Conservation (phyloP, 2,113 vertebrate genomes). For the Cinclus cinclus region DNA sequence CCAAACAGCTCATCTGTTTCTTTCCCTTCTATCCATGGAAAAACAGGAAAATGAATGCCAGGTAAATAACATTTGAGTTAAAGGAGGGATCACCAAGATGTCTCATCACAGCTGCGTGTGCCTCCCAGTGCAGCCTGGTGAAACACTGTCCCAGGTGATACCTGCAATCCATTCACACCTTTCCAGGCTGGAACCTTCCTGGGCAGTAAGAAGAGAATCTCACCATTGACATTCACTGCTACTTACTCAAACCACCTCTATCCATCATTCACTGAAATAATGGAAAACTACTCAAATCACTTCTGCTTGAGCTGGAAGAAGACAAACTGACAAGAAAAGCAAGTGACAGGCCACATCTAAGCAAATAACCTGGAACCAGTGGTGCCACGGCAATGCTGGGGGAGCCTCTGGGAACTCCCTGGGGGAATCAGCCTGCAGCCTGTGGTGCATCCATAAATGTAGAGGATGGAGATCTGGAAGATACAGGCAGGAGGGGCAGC, state of each 20-base stretch:
- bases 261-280: background rate
- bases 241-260: background rate
- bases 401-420: background rate
- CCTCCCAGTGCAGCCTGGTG: background rate
- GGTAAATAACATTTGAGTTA: background rate
- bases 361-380: rapidly evolving
- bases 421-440: background rate
- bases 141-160: background rate
- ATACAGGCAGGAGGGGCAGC: rapidly evolving
- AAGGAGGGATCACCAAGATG: background rate
- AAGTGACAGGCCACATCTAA: background rate
- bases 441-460: rapidly evolving
- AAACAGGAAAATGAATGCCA: background rate
- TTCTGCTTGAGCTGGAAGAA: background rate
- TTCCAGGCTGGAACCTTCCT: background rate
- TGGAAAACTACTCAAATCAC: background rate
- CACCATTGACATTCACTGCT: rapidly evolving
- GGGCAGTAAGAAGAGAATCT: background rate
- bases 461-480: background rate
- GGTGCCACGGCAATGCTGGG: background rate
- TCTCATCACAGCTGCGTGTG: background rate
- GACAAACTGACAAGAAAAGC: background rate
- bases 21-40: background rate
- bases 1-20: background rate
- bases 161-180: background rate